phyloP scores from a whole-genome alignment of 2,797 vertebrate genomes.

The Gymnoscopelus microlampas region DNA sequence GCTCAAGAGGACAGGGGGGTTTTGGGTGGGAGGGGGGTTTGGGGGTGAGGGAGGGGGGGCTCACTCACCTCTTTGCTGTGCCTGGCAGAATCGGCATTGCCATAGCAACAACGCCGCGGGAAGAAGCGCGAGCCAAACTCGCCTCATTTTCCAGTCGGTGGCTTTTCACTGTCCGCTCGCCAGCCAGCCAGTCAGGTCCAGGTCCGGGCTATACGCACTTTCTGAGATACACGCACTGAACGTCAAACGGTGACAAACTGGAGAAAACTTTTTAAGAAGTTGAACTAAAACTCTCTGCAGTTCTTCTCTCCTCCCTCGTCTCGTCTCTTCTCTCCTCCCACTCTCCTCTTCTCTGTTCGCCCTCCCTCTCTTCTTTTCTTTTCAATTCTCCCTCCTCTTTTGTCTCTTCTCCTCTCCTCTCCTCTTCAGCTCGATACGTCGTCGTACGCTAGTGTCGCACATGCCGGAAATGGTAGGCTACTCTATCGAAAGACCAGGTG shows the following conservation, averaged over 20 bases:
- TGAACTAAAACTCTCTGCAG: no score
- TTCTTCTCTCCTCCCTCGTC: no score
- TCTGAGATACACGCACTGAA: neutral
- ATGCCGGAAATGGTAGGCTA: no score
- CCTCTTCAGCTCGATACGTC: neutral
- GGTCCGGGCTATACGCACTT: constrained; percentile 4
- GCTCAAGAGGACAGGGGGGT: no score
- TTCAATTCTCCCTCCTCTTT: neutral
- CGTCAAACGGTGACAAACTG: neutral
- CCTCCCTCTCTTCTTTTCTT: neutral
- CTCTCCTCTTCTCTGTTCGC: neutral
- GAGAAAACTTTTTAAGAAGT: neutral
- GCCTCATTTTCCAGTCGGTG: constrained; percentile 48
- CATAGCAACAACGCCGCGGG: constrained; percentile 68
- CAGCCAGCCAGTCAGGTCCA: constrained; percentile 25
- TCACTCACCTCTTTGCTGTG: constrained; percentile 77
- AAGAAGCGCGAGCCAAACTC: constrained; percentile 32
- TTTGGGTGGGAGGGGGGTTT: no score
- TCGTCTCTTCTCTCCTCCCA: constrained; percentile 1
- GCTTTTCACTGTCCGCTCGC: constrained; percentile 15
- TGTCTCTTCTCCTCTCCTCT: neutral
- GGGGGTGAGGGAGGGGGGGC: no score
- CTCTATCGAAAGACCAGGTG: no score
- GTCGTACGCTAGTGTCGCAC: no score
- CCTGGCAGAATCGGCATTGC: constrained; percentile 61